Percentiles rank a stretch among this genome's conserved stretches.
Evolutionary conservation across 2,888 invertebrate species (phyloP).

Genomic region (Drosophila ezoana): DNA sequence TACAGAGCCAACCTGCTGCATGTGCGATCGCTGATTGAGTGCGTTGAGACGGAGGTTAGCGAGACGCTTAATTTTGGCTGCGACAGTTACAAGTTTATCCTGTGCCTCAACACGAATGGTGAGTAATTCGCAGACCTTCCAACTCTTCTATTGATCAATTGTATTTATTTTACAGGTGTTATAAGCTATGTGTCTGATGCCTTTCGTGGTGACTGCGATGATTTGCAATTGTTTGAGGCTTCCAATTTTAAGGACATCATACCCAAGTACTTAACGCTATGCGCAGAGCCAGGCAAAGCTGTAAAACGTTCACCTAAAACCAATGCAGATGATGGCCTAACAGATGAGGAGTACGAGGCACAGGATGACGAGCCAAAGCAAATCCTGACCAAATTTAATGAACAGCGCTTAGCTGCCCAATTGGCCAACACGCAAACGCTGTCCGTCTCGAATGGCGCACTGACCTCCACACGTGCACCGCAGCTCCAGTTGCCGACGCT

Average conservation of each 20-base stretch:
- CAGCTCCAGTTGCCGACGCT: slow-evolving; percentile 79
- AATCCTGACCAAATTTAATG: slow-evolving; percentile 68
- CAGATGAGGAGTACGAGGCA: slow-evolving; percentile 48
- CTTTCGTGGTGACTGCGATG: slow-evolving; percentile 83
- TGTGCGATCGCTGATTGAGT: slow-evolving; percentile 84
- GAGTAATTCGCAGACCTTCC: slow-evolving; percentile 6
- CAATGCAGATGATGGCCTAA: slow-evolving; percentile 41
- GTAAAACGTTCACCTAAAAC: slow-evolving; percentile 63
- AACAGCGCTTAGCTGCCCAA: slow-evolving; percentile 72
- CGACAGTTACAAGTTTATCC: slow-evolving; percentile 83
- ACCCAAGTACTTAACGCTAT: slow-evolving; percentile 83
- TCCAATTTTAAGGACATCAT: slow-evolving; percentile 81
- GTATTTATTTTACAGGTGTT: slow-evolving; percentile 59
- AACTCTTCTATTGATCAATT: background rate
- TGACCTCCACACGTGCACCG: slow-evolving; percentile 77
- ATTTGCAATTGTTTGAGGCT: slow-evolving; percentile 83
- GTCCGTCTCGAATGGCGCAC: slow-evolving; percentile 77
- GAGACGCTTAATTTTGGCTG: slow-evolving; percentile 77
- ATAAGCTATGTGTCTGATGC: slow-evolving; percentile 83
- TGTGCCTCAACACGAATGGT: slow-evolving; percentile 83
- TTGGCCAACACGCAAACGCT: slow-evolving; percentile 80
- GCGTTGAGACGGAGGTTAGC: slow-evolving; percentile 83
- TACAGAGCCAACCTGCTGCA: slow-evolving; percentile 82
- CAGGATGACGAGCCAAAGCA: slow-evolving; percentile 28
- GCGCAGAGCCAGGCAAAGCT: slow-evolving; percentile 83